Percentiles rank a stretch among this genome's conserved stretches.
These are phyloP conservation scores for Drosophila littoralis DNA, from an alignment of 1,140 invertebrate genomes.

Conservation along the genomic window DNA sequence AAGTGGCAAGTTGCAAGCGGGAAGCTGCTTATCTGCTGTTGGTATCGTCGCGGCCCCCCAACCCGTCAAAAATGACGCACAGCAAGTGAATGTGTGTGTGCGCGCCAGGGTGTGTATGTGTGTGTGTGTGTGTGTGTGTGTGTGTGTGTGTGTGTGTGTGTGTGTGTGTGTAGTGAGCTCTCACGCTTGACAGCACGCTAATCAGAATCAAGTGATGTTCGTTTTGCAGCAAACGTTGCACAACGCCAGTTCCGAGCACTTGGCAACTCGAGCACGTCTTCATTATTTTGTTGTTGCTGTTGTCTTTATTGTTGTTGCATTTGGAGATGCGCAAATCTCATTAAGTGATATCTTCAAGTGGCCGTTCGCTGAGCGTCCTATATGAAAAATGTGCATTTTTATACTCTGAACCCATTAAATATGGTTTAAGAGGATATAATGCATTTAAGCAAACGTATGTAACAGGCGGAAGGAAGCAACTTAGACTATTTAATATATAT, in stretches of 20 bases:
- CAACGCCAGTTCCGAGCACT: slow-evolving; percentile 49
- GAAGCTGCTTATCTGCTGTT: slow-evolving; percentile 39
- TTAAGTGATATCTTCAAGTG: slow-evolving; percentile 83
- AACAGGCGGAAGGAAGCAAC: neutral
- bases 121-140: slow-evolving; percentile 37
- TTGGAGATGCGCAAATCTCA: slow-evolving; percentile 80
- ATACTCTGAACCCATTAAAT: slow-evolving; percentile 3
- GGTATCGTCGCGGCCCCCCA: slow-evolving; percentile 38
- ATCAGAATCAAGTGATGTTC: slow-evolving; percentile 83
- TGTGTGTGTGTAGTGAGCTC: slow-evolving; percentile 49
- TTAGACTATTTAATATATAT: neutral
- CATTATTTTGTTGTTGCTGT: slow-evolving; percentile 52
- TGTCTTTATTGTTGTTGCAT: slow-evolving; percentile 65
- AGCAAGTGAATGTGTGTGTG: slow-evolving; percentile 30
- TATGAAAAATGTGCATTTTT: slow-evolving; percentile 74
- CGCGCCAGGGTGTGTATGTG: slow-evolving; percentile 17
- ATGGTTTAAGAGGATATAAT: too few relatives aligned
- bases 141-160: slow-evolving; percentile 28
- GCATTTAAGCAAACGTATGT: too few relatives aligned
- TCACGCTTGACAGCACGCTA: slow-evolving; percentile 82
- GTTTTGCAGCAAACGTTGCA: slow-evolving; percentile 59
- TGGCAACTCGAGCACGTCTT: slow-evolving; percentile 81
- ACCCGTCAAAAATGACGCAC: slow-evolving; percentile 45
- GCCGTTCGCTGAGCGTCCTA: slow-evolving; percentile 63
- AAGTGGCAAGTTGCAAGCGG: neutral